Base-by-base conservation (phyloP, 2,888 invertebrate species). In the Conchocele bisecta region DNA sequence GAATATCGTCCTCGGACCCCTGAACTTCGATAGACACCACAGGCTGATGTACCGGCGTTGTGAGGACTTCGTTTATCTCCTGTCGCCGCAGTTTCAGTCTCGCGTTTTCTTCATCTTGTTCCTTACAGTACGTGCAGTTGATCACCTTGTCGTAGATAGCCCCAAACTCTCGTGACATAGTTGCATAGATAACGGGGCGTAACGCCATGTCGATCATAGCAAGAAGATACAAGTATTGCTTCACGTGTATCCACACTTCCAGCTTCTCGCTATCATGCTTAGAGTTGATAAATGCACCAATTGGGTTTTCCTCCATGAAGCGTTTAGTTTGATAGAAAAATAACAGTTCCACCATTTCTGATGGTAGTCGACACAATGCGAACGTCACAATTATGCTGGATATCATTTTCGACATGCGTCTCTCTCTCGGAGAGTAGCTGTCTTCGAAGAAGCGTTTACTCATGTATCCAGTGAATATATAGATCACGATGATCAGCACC, bases 121-220 rank as follows among this genome's bases (percentile, higher is more conserved):
- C 42, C 24, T 67, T 70, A 59, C 85, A 86, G 24, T 71, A 63
- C 0, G 83, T 85, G 70, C 88, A 88, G 72, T 88, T 88, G 15
- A 88, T 83, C n/a, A 88, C 77, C 46, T 86, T 85, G 66, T 86
- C 86, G 56, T 86, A 88, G 24, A 83, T 83, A 17, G 81, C 70
- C 41, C 85, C 79, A 48, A 88, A 84, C 65, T 86, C 85, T 9
- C 83, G 79, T 11, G 86, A 82, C 58, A 86, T 74, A 50, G 84
- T 88, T 41, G 86, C 83, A 64, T 86, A 88, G 20, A 88, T 79
- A 33, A 88, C 73, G 7, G 88, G 88, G 26, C 86, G 70, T 7
- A 86, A 68, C 1, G 85, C 84, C 67, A 83, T 81, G 67, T 86
- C 86, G 15, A 84, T 69, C 63, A 86, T 81, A 7, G 83, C 60